Conservation (phyloP, 2,113 vertebrate species). For the Muntiacus muntjak region DNA sequence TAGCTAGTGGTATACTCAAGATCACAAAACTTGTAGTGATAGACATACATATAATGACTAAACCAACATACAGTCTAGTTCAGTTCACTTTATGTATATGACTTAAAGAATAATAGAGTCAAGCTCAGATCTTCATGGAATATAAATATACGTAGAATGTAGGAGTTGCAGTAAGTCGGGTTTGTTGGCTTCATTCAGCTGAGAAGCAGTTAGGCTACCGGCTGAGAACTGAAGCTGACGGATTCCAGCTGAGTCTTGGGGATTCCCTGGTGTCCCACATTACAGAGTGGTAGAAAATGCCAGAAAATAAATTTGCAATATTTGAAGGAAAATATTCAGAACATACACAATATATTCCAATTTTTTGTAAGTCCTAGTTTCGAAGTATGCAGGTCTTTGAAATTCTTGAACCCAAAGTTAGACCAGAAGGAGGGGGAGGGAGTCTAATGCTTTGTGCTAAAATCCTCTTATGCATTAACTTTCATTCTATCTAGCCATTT, state of each 20-base stretch:
- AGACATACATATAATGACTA: not conserved
- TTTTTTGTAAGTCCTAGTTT: not conserved
- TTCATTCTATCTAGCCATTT: not conserved
- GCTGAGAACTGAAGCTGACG: not conserved
- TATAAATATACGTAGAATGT: not conserved
- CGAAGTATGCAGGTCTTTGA: not conserved
- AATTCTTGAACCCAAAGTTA: slow-evolving; percentile 1
- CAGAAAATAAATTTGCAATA: not conserved
- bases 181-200: not conserved
- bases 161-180: not conserved
- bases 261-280: not conserved
- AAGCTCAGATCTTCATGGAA: not conserved
- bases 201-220: not conserved
- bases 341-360: not conserved
- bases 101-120: not conserved
- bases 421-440: not conserved
- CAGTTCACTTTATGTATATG: not conserved
- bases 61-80: not conserved
- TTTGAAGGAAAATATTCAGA: not conserved
- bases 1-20: not conserved
- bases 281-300: not conserved
- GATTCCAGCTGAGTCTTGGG: not conserved
- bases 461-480: not conserved
- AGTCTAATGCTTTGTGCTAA: not conserved
- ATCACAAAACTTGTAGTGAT: not conserved